Conservation (phyloP, 2,797 vertebrate genomes). For the Cynodonichthys magdalenae region DNA sequence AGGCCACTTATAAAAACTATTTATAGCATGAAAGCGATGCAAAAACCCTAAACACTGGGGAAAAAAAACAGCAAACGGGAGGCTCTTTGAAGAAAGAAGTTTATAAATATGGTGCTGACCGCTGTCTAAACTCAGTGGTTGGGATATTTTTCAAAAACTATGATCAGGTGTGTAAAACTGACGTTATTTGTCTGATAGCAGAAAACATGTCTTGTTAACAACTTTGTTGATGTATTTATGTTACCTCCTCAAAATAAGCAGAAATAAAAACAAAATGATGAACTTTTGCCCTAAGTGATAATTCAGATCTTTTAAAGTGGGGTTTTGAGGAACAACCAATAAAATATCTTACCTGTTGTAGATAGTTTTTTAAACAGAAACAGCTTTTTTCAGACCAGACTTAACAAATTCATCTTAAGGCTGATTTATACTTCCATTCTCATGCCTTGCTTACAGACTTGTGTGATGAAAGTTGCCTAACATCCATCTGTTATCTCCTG, state of each 20-base stretch:
- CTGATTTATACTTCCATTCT: too few relatives aligned
- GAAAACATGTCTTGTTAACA: background rate
- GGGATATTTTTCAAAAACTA: background rate
- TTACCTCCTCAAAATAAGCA: background rate
- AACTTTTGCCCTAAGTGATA: too few relatives aligned
- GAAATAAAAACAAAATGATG: background rate
- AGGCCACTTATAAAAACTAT: constrained; percentile 9
- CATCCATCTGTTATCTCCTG: too few relatives aligned
- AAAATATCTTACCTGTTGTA: too few relatives aligned
- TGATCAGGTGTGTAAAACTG: background rate
- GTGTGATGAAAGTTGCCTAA: too few relatives aligned
- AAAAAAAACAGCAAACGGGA: background rate
- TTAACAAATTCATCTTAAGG: too few relatives aligned
- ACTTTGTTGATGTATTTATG: background rate
- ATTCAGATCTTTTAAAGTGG: too few relatives aligned
- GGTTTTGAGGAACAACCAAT: too few relatives aligned
- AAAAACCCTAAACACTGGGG: background rate
- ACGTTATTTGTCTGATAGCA: background rate
- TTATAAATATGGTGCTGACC: background rate
- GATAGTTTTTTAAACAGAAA: too few relatives aligned
- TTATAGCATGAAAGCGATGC: constrained; percentile 11
- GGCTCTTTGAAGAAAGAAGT: background rate
- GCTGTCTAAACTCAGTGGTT: background rate
- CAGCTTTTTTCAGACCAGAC: too few relatives aligned
- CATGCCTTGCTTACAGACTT: too few relatives aligned